phyloP scores from a whole-genome alignment of 2,113 vertebrate genomes.

The Apteryx owenii region DNA sequence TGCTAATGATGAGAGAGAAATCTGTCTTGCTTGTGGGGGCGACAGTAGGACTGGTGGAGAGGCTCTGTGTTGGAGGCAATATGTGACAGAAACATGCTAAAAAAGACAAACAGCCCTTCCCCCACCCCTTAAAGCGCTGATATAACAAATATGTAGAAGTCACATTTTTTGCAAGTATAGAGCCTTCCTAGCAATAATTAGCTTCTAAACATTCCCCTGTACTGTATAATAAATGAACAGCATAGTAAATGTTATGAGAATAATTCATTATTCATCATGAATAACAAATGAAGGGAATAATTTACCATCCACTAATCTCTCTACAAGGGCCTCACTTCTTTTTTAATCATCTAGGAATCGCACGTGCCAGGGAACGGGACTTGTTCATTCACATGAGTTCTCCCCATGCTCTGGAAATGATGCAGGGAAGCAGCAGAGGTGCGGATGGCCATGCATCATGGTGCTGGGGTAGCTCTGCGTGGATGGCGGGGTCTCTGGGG shows the following conservation, averaged over 20 bases:
- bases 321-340: constrained; percentile 54
- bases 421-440: background rate
- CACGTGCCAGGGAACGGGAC: background rate
- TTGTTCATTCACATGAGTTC: constrained; percentile 35
- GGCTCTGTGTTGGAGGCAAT: background rate
- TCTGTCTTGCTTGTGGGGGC: background rate
- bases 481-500: background rate
- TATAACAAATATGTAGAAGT: background rate
- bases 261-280: constrained; percentile 80
- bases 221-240: constrained; percentile 77
- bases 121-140: background rate
- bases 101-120: background rate
- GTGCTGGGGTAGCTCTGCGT: background rate
- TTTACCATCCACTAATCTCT: constrained; percentile 71
- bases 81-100: background rate
- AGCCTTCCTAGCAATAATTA: constrained; percentile 72
- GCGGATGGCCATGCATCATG: too few relatives aligned
- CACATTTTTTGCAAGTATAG: constrained; percentile 19
- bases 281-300: constrained; percentile 77
- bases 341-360: background rate
- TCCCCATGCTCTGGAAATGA: background rate
- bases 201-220: constrained; percentile 71
- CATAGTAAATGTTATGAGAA: constrained; percentile 72
- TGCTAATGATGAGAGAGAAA: background rate
- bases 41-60: background rate